Evolutionary conservation across 1,140 invertebrate genomes (phyloP).

Genomic region (Halictus rubicundus): DNA sequence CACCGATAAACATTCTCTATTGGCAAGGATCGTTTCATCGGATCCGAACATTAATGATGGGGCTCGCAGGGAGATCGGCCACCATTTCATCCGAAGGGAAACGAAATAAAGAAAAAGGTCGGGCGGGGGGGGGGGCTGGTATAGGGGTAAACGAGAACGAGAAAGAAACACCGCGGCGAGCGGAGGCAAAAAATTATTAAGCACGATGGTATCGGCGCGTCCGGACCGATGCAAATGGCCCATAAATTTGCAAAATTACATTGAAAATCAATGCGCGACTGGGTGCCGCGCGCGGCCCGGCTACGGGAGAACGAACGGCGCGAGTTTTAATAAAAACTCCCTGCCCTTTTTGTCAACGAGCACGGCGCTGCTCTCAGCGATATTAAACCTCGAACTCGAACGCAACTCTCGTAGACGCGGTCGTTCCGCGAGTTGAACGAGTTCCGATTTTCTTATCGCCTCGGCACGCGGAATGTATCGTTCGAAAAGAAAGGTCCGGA

Average conservation of each 20-base stretch:
- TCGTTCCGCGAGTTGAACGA: conserved; percentile 25
- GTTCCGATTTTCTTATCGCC: conserved; percentile 26
- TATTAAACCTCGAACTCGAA: conserved; percentile 41
- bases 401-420: not conserved
- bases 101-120: too few species aligned
- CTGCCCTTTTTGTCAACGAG: conserved; percentile 39
- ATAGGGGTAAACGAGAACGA: not conserved
- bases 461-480: not conserved
- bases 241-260: conserved; percentile 50
- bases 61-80: too few species aligned
- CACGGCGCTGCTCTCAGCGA: conserved; percentile 34
- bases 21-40: too few species aligned
- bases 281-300: not conserved
- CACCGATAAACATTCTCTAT: too few species aligned
- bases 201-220: conserved; percentile 30
- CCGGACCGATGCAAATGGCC: conserved; percentile 33
- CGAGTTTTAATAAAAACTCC: conserved; percentile 47
- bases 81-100: too few species aligned
- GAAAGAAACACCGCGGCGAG: not conserved
- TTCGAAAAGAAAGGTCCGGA: not conserved
- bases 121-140: too few species aligned
- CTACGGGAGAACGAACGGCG: not conserved
- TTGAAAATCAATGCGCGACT: conserved; percentile 39
- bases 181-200: conserved; percentile 37
- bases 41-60: too few species aligned